phyloP scores from a whole-genome alignment of 2,888 invertebrate genomes.

The Digitonthophagus gazella region DNA sequence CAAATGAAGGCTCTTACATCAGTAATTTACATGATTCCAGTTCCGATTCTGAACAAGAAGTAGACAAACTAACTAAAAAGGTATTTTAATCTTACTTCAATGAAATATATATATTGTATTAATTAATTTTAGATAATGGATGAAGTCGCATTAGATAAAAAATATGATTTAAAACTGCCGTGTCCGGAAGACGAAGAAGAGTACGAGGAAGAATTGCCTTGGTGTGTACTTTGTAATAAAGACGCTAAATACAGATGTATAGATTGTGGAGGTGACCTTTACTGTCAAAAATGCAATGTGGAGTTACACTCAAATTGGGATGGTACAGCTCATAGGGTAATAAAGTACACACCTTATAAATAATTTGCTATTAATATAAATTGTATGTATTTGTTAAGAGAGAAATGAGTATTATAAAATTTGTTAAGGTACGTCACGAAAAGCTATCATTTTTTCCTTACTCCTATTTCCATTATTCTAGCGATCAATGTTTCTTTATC shows the following conservation, averaged over 20 bases:
- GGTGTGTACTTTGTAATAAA: conserved; percentile 85
- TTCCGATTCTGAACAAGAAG: conserved; percentile 48
- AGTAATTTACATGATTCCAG: conserved; percentile 44
- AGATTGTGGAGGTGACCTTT: conserved; percentile 78
- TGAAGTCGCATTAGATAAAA: conserved; percentile 53
- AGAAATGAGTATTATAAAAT: too few relatives aligned
- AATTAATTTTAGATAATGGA: conserved; percentile 46
- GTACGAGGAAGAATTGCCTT: conserved; percentile 61
- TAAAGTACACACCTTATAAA: conserved; percentile 29
- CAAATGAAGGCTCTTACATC: conserved; percentile 45
- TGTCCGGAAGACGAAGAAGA: conserved; percentile 27
- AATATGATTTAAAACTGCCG: conserved; percentile 39
- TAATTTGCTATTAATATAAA: too few relatives aligned
- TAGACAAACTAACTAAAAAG: conserved; percentile 49
- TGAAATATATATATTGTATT: too few relatives aligned
- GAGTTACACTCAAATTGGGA: conserved; percentile 61
- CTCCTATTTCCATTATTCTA: too few relatives aligned
- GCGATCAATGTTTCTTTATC: too few relatives aligned
- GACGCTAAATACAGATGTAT: conserved; percentile 71
- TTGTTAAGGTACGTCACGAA: too few relatives aligned
- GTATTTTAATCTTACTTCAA: conserved; percentile 34
- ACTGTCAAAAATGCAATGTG: conserved; percentile 72
- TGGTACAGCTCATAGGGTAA: conserved; percentile 46
- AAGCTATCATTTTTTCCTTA: too few relatives aligned
- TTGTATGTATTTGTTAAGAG: neutral